phyloP scores from a whole-genome alignment of 2,888 invertebrate species.

The Drosophila colorata region DNA sequence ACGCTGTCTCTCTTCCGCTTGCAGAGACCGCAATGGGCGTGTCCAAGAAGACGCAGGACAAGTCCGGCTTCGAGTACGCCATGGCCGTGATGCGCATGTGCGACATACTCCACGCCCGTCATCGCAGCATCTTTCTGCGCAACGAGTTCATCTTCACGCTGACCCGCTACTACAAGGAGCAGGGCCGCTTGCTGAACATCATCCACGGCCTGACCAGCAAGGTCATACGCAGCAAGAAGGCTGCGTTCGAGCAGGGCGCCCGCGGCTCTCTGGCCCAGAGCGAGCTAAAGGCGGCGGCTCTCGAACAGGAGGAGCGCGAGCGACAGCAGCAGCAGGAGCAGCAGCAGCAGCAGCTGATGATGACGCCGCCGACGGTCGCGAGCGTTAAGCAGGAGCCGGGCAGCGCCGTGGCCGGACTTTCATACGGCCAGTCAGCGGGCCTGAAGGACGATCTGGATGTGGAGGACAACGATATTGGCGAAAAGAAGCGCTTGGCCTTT shows the following conservation, averaged over 20 bases:
- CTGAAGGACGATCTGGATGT: slow-evolving; percentile 93
- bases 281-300: slow-evolving; percentile 68
- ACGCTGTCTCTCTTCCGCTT: slow-evolving; percentile 3
- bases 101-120: slow-evolving; percentile 93
- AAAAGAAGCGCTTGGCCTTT: slow-evolving; percentile 94
- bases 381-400: slow-evolving; percentile 14
- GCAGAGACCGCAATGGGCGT: slow-evolving; percentile 95
- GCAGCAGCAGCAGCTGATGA: slow-evolving; percentile 18
- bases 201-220: slow-evolving; percentile 93
- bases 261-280: slow-evolving; percentile 85
- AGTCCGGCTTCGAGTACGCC: slow-evolving; percentile 93
- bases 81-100: slow-evolving; percentile 96
- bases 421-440: slow-evolving; percentile 90
- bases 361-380: not conserved
- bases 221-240: slow-evolving; percentile 91
- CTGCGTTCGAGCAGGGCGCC: slow-evolving; percentile 89
- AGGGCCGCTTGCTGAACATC: slow-evolving; percentile 90
- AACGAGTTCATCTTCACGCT: slow-evolving; percentile 92
- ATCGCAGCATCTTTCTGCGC: slow-evolving; percentile 92
- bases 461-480: slow-evolving; percentile 91
- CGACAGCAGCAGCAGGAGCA: slow-evolving; percentile 20
- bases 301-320: slow-evolving; percentile 56
- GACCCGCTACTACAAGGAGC: slow-evolving; percentile 90
- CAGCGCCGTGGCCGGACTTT: slow-evolving; percentile 88
- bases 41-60: slow-evolving; percentile 92